These are phyloP conservation scores for Oenanthe melanoleuca DNA, from an alignment of 2,113 vertebrate genomes.

Conservation along the genomic window DNA sequence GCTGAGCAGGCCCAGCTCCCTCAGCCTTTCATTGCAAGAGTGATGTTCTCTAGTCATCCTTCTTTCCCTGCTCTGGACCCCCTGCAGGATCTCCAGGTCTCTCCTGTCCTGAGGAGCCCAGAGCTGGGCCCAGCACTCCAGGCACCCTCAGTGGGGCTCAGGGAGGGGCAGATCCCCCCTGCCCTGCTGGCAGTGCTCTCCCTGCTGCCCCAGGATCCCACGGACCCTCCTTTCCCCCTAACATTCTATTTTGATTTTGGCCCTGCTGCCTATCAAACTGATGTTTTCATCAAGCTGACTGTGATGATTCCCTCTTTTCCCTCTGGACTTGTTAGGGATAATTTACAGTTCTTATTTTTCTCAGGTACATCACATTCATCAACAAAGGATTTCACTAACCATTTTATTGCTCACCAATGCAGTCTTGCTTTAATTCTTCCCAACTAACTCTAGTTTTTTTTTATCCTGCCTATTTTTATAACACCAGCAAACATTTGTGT, in stretches of 20 bases:
- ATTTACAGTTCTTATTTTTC: not conserved
- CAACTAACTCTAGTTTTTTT: not conserved
- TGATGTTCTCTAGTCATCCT: not conserved
- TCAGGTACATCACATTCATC: not conserved
- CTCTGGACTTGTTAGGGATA: not conserved
- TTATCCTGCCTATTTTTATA: not conserved
- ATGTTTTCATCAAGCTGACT: not conserved
- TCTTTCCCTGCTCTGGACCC: not conserved
- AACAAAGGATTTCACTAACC: not conserved
- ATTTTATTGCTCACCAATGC: not conserved
- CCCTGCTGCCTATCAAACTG: not conserved
- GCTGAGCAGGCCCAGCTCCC: not conserved
- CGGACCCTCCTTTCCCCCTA: not conserved
- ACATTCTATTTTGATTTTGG: not conserved
- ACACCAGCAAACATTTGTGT: not conserved
- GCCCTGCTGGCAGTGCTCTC: not conserved
- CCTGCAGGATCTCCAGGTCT: not conserved
- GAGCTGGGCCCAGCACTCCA: not conserved
- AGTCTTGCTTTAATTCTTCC: not conserved
- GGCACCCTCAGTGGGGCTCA: fast-evolving
- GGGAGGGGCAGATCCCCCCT: not conserved
- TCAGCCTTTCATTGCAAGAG: not conserved
- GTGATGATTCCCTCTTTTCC: not conserved
- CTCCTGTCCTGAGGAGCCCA: not conserved
- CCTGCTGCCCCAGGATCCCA: not conserved